These are phyloP conservation scores for Hippocampus kuda DNA, from an alignment of 2,797 vertebrate species.

Conservation along the genomic window DNA sequence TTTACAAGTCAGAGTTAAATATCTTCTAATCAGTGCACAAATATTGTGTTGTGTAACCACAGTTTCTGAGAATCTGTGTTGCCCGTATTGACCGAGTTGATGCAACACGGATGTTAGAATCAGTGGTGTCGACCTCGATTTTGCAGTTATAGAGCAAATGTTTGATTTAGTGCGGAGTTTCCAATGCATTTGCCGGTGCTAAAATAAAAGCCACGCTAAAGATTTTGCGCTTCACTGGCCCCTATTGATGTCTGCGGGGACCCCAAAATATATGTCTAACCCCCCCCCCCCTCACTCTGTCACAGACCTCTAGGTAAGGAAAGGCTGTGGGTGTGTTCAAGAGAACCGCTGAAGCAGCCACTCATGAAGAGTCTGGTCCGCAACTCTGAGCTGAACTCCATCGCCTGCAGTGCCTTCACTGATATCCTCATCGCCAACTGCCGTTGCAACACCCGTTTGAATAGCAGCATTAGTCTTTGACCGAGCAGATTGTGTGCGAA, in stretches of 20 bases:
- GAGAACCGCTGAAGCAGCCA: conserved; percentile 81
- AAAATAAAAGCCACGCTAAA: not conserved
- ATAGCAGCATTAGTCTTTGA: not conserved
- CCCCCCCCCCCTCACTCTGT: not conserved
- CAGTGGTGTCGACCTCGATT: too few species aligned
- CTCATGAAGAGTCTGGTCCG: conserved; percentile 68
- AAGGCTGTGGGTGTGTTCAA: conserved; percentile 75
- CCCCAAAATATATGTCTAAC: not conserved
- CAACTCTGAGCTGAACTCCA: conserved; percentile 68
- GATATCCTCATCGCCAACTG: conserved; percentile 79
- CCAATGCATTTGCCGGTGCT: too few species aligned
- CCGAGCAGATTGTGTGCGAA: not conserved
- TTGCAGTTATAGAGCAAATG: too few species aligned
- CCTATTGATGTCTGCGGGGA: not conserved
- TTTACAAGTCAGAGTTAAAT: not conserved
- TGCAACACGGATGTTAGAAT: too few species aligned
- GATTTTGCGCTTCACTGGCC: not conserved
- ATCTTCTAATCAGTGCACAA: not conserved
- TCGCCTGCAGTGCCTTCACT: conserved; percentile 77
- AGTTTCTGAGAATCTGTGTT: too few species aligned
- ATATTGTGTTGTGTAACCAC: too few species aligned
- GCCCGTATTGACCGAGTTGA: too few species aligned
- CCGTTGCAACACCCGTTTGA: not conserved
- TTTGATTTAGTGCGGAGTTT: too few species aligned
- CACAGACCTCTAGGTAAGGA: conserved; percentile 62